Evolutionary conservation across 1,140 invertebrate genomes (phyloP).

Genomic region (Rhynchophorus ferrugineus): DNA sequence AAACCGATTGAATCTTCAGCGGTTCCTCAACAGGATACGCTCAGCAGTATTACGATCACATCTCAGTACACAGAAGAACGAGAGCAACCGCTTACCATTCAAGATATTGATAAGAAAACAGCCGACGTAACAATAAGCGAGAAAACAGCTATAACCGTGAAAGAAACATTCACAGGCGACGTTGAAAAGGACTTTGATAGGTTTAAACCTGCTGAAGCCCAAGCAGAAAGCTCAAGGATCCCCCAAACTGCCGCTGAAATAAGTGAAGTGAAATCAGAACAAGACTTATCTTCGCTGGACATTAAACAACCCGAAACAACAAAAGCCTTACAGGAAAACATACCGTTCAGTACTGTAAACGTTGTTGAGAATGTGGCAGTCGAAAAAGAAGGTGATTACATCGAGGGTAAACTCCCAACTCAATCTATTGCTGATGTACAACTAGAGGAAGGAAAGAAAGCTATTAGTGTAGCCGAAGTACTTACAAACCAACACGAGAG

Average conservation of each 20-base stretch:
- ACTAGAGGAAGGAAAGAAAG: slow-evolving; percentile 19
- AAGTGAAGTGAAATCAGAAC: slow-evolving; percentile 28
- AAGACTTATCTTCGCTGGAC: slow-evolving; percentile 27
- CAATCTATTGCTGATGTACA: slow-evolving; percentile 18
- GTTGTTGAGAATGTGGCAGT: slow-evolving; percentile 15
- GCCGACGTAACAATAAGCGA: slow-evolving; percentile 26
- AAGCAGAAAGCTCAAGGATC: slow-evolving; percentile 15
- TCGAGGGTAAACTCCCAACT: background rate
- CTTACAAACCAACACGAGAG: slow-evolving; percentile 10
- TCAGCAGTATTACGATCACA: slow-evolving; percentile 43
- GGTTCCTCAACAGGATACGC: slow-evolving; percentile 36
- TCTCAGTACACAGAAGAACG: slow-evolving; percentile 43
- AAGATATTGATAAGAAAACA: slow-evolving; percentile 17
- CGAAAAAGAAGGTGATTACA: slow-evolving; percentile 17
- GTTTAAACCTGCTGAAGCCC: background rate
- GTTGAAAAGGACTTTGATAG: slow-evolving; percentile 38
- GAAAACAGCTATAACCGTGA: slow-evolving; percentile 37
- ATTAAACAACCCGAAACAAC: slow-evolving; percentile 27
- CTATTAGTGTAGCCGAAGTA: slow-evolving; percentile 20
- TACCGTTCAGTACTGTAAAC: slow-evolving; percentile 26
- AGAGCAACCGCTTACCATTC: slow-evolving; percentile 33
- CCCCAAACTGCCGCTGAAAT: slow-evolving; percentile 25
- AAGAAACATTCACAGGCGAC: slow-evolving; percentile 40
- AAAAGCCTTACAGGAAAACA: slow-evolving; percentile 30
- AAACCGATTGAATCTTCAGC: slow-evolving; percentile 20